Evolutionary conservation across 2,797 vertebrate species (phyloP).

Genomic region (Gymnopithys bicolor): DNA sequence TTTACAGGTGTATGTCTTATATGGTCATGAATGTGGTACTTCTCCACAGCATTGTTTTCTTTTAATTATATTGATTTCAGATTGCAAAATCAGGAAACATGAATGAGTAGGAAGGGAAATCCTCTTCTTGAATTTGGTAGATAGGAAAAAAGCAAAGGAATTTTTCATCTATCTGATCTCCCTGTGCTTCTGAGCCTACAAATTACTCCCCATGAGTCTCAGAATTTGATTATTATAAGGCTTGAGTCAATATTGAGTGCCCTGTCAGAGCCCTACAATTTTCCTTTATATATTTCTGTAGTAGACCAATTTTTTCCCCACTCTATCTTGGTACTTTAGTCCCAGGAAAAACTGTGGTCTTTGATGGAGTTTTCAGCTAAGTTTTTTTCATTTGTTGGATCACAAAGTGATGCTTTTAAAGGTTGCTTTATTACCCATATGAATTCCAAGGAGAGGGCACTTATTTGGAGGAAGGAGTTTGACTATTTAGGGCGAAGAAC

Average conservation of each 20-base stretch:
- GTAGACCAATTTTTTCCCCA: neutral
- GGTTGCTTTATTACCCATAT: neutral
- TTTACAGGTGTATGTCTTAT: neutral
- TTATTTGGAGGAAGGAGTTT: neutral
- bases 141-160: neutral
- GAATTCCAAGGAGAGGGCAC: neutral
- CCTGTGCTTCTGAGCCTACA: neutral
- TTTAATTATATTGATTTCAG: neutral
- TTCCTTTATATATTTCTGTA: neutral
- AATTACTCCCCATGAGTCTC: neutral
- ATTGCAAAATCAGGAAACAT: neutral
- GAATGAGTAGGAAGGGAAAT: neutral
- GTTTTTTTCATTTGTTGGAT: neutral
- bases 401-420: neutral
- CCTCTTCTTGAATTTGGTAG: neutral
- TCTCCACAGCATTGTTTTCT: neutral
- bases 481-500: neutral
- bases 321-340: neutral
- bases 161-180: neutral
- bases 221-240: neutral
- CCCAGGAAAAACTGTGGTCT: neutral
- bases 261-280: neutral
- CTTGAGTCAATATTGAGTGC: neutral
- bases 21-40: neutral
- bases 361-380: neutral